Conservation (phyloP, 2,888 invertebrate genomes). For the Rhagonycha lutea region DNA sequence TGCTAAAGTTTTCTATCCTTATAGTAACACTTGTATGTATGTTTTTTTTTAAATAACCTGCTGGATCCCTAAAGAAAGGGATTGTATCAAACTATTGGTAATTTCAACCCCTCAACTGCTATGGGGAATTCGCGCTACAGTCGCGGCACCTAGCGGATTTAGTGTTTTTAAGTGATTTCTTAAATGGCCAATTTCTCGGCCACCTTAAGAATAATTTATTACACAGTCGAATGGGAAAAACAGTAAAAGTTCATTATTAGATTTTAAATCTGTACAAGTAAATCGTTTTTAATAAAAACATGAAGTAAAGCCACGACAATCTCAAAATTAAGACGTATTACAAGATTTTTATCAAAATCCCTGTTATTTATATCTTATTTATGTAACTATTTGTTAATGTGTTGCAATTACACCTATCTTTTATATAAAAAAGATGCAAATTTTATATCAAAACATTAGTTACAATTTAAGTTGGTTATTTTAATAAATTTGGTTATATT, state of each 20-base stretch:
- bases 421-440: background rate
- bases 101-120: no score
- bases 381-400: background rate
- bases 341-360: background rate
- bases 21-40: no score
- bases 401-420: background rate
- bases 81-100: no score
- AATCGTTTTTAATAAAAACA: background rate
- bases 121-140: no score
- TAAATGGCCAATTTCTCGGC: no score
- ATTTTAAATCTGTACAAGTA: background rate
- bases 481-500: background rate
- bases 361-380: background rate
- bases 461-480: background rate
- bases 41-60: no score
- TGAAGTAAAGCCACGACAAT: background rate
- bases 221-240: background rate
- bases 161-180: no score
- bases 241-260: background rate
- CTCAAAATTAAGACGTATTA: background rate
- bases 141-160: no score
- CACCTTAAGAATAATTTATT: background rate
- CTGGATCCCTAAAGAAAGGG: no score
- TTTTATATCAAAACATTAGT: background rate
- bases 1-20: no score